Evolutionary conservation across 2,888 invertebrate species (phyloP).

Genomic region (Pseudococcus jackbeardsleyi): DNA sequence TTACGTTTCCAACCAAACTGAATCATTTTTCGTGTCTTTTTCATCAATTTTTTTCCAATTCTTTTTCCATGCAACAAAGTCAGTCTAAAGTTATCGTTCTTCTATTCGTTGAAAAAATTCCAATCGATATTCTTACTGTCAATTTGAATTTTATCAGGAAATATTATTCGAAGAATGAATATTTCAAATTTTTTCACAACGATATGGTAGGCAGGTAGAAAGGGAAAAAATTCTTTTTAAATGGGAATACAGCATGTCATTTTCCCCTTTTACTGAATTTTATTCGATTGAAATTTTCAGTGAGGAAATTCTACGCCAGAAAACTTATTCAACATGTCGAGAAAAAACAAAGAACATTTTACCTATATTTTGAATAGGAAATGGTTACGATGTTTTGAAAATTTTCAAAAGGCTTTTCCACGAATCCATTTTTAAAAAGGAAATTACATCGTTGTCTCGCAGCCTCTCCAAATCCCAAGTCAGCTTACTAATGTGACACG

Average conservation of each 20-base stretch:
- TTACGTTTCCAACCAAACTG: background rate
- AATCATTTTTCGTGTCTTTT: constrained; percentile 5
- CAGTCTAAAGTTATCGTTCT: background rate
- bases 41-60: background rate
- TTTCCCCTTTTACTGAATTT: background rate
- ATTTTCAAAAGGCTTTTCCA: too few species aligned
- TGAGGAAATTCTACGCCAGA: too few species aligned
- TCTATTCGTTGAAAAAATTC: background rate
- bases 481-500: too few species aligned
- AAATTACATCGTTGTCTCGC: too few species aligned
- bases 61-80: background rate
- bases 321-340: too few species aligned
- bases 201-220: background rate
- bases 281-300: background rate
- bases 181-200: background rate
- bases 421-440: too few species aligned
- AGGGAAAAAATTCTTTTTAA: background rate
- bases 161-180: background rate
- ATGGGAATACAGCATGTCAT: background rate
- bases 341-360: too few species aligned
- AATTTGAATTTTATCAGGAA: background rate
- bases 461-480: too few species aligned
- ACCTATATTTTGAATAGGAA: too few species aligned
- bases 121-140: background rate
- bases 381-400: too few species aligned